These are phyloP conservation scores for Paragorgia papillata DNA, from an alignment of 92 coral and sea anemone species.

Conservation along the genomic window DNA sequence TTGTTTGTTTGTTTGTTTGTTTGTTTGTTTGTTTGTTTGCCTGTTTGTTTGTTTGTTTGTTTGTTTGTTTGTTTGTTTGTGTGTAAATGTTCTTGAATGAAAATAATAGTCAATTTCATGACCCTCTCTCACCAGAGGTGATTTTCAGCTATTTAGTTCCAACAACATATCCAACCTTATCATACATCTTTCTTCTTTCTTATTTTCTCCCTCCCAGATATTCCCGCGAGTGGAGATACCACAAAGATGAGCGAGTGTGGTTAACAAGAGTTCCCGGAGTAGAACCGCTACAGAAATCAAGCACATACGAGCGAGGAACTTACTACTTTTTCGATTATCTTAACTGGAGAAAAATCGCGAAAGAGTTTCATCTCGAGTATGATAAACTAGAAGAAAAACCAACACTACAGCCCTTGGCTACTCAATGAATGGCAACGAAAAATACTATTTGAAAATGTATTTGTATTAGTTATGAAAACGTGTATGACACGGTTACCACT, in stretches of 20 bases:
- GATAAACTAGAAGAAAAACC: conserved; percentile 98
- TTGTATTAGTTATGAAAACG: neutral
- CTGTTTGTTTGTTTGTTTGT: too few species aligned
- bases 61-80: too few species aligned
- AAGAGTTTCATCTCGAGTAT: conserved; percentile 94
- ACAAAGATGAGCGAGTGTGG: conserved; percentile 97
- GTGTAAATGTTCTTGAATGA: too few species aligned
- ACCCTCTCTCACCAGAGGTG: too few species aligned
- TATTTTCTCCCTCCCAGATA: conserved; percentile 52
- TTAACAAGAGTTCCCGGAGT: conserved; percentile 96
- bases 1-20: too few species aligned
- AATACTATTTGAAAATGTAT: neutral
- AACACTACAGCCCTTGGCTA: conserved; percentile 77
- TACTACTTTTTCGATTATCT: conserved; percentile 97
- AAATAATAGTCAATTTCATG: too few species aligned
- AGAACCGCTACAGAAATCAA: conserved; percentile 88
- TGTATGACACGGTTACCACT: neutral
- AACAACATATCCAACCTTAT: too few species aligned
- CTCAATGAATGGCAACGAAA: conserved; percentile 50
- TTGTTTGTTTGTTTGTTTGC: too few species aligned
- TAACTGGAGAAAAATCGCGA: conserved; percentile 91
- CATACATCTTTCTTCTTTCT: too few species aligned
- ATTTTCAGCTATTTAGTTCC: too few species aligned
- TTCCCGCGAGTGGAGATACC: conserved; percentile 99
- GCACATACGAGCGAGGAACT: conserved; percentile 87